Evolutionary conservation across 2,113 vertebrate genomes (phyloP), one percentile per base, ranked within the genome.

Genomic region (Hassar affinis): DNA sequence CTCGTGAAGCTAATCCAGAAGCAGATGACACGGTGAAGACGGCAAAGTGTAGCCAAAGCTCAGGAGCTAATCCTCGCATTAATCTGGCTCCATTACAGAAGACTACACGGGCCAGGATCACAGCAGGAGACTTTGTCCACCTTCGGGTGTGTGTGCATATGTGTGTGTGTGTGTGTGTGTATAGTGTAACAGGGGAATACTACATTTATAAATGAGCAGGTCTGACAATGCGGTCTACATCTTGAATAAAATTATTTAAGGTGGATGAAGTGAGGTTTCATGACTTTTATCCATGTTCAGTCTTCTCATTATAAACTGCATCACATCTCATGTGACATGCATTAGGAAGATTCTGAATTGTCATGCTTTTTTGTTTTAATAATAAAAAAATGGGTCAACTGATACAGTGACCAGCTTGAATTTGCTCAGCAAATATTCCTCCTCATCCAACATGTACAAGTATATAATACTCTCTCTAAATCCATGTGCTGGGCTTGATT

Each of bases 31-130:
- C 1, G 49, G 62, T 10, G 5, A 71, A 74, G 79, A 52, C 49
- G 51, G 59, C 64, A 52, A 78, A 56, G 64, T 81, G 38, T 22
- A 27, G 79, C 64, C 77, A 83, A 87, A 88, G 84, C 84, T 78
- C 77, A 38, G 54, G 78, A 42, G 74, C 78, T 85, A 82, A 47
- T 76, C 27, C 71, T 3, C 2, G 30, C 71, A 79, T 57, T 85
- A 79, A 87, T 52, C 57, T 71, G 71, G 71, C 69, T 84, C 45
- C 51, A 7, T 78, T 72, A 78, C n/a, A 8, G 25, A 30, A 17
- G 47, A 74, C 57, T 74, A 83, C 22, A 22, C 1, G 30, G 17
- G 6, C 7, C 62, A 2, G 18, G 15, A 35, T 33, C 64, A 42
- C 7, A 69, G 33, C 64, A 66, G 33, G 33, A 20, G 7, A 11